These are phyloP conservation scores for Pseudopipra pipra DNA, from an alignment of 2,113 vertebrate species.

Conservation along the genomic window DNA sequence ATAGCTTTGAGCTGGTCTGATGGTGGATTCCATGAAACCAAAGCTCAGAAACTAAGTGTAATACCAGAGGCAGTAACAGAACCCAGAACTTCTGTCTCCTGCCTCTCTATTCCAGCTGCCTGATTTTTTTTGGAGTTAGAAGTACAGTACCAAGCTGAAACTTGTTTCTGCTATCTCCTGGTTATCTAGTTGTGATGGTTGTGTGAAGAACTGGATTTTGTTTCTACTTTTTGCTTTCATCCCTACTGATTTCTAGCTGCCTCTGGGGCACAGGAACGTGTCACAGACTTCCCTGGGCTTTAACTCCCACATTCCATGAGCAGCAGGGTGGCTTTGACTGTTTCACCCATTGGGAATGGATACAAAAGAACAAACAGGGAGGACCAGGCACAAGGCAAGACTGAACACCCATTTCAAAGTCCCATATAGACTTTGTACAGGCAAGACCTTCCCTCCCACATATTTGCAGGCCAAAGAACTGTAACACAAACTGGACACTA, in stretches of 20 bases:
- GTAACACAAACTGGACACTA: neutral
- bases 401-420: neutral
- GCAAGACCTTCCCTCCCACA: neutral
- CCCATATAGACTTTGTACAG: neutral
- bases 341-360: neutral
- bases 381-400: neutral
- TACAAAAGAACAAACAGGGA: neutral
- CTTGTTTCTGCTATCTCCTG: neutral
- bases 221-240: neutral
- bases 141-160: neutral
- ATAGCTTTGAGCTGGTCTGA: neutral
- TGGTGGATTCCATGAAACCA: neutral
- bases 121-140: neutral
- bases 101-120: neutral
- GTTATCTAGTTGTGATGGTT: neutral
- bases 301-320: fast-evolving
- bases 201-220: neutral
- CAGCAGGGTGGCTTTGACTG: neutral
- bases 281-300: neutral
- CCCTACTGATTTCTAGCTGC: neutral
- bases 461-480: neutral
- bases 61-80: neutral
- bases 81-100: neutral
- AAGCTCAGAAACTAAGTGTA: neutral
- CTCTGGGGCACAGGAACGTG: neutral